Evolutionary conservation across 2,113 vertebrate genomes (phyloP).

Genomic region (Chaenogobius annularis): DNA sequence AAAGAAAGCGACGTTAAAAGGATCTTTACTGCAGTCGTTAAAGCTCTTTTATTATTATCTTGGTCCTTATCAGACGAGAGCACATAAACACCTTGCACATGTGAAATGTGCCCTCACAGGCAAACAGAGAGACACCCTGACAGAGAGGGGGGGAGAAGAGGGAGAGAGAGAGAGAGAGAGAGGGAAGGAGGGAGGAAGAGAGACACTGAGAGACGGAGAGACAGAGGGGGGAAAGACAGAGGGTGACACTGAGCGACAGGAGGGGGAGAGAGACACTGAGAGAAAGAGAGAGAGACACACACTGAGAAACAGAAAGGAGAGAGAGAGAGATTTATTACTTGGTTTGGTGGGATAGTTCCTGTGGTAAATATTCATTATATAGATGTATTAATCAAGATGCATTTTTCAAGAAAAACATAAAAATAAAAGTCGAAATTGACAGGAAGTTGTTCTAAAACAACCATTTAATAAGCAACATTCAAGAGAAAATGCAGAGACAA

Average conservation of each 20-base stretch:
- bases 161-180: neutral
- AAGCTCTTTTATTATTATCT: constrained; percentile 70
- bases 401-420: too few relatives aligned
- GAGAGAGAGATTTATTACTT: too few relatives aligned
- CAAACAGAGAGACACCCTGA: constrained; percentile 41
- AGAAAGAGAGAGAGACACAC: neutral
- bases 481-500: too few relatives aligned
- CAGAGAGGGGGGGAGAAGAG: constrained; percentile 15
- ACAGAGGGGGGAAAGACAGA: neutral
- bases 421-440: too few relatives aligned
- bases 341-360: too few relatives aligned
- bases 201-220: neutral
- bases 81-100: constrained; percentile 9
- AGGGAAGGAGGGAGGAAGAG: neutral
- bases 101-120: constrained; percentile 13
- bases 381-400: too few relatives aligned
- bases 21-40: constrained; percentile 68
- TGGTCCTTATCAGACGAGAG: constrained; percentile 37
- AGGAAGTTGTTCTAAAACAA: too few relatives aligned
- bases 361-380: too few relatives aligned
- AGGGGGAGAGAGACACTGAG: neutral
- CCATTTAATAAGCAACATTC: too few relatives aligned
- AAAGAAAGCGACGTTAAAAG: neutral
- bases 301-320: too few relatives aligned
- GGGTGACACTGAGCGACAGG: too few relatives aligned